Evolutionary conservation across 2,797 vertebrate genomes (phyloP).

Genomic region (Sandelia bainsii): DNA sequence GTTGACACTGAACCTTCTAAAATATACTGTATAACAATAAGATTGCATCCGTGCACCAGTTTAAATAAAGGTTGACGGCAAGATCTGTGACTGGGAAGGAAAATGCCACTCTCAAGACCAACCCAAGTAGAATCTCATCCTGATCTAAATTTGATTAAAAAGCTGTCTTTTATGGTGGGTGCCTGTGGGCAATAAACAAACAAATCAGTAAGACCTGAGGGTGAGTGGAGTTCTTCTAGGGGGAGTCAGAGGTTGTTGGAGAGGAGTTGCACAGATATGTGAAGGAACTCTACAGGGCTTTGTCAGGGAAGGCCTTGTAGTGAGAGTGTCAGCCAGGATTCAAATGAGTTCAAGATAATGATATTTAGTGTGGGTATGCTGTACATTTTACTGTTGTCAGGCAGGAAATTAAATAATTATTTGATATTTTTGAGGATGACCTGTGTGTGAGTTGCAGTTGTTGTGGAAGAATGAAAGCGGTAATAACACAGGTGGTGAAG

Average conservation of each 20-base stretch:
- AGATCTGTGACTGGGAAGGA: slow-evolving; percentile 22
- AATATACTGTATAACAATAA: background rate
- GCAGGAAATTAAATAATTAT: slow-evolving; percentile 4
- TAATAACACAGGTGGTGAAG: slow-evolving; percentile 4
- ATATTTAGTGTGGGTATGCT: slow-evolving; percentile 15
- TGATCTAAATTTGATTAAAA: slow-evolving; percentile 63
- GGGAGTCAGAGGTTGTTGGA: slow-evolving; percentile 14
- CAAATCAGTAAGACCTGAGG: slow-evolving; percentile 40
- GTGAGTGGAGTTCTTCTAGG: slow-evolving; percentile 31
- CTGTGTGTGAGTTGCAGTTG: background rate
- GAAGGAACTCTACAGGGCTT: slow-evolving; percentile 2
- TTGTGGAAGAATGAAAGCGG: background rate
- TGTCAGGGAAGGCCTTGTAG: background rate
- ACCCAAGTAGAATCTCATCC: slow-evolving; percentile 20
- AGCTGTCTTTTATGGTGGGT: slow-evolving; percentile 31
- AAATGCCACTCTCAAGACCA: slow-evolving; percentile 36
- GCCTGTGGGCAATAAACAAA: slow-evolving; percentile 53
- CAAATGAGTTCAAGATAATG: slow-evolving; percentile 21
- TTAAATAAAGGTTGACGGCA: slow-evolving; percentile 24
- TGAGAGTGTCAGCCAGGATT: slow-evolving; percentile 26
- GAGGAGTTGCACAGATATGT: slow-evolving; percentile 13
- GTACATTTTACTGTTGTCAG: background rate
- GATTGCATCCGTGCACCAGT: background rate
- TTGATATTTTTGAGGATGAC: background rate
- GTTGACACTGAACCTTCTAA: background rate